Conservation (phyloP, 2,113 vertebrate species). For the Sylvilagus bachmani region DNA sequence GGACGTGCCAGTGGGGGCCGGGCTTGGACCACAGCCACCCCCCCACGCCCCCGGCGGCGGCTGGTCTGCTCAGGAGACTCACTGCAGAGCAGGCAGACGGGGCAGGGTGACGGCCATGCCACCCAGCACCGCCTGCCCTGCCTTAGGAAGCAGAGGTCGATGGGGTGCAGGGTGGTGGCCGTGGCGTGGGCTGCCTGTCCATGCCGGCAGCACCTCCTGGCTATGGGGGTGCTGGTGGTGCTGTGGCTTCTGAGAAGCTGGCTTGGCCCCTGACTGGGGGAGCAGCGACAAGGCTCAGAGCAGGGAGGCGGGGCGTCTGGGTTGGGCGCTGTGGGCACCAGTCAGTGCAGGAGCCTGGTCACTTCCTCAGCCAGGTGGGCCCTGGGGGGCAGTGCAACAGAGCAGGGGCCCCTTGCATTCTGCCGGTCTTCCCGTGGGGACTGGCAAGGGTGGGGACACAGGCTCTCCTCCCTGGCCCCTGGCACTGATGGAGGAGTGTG, state of each 20-base stretch:
- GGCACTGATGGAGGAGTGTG: accelerated
- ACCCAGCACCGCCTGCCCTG: neutral
- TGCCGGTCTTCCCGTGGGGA: too few relatives aligned
- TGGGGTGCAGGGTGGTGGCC: accelerated
- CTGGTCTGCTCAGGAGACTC: constrained; percentile 82
- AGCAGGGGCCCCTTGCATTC: neutral
- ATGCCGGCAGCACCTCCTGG: accelerated
- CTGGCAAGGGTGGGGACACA: too few relatives aligned
- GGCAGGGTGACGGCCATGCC: too few relatives aligned
- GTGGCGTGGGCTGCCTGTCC: neutral
- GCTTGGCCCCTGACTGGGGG: accelerated
- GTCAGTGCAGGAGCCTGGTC: accelerated
- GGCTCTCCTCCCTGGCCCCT: neutral
- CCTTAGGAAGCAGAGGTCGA: accelerated
- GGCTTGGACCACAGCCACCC: constrained; percentile 74
- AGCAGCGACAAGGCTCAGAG: neutral
- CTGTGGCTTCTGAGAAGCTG: accelerated
- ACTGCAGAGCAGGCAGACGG: neutral
- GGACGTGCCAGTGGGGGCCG: constrained; percentile 80
- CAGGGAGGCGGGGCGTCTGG: accelerated
- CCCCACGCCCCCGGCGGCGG: too few relatives aligned
- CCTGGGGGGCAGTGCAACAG: accelerated
- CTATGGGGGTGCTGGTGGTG: accelerated
- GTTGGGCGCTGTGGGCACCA: accelerated
- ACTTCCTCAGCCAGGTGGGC: accelerated